Base-by-base conservation (phyloP, 2,797 vertebrate genomes). In the Pseudomugil tenellus region DNA sequence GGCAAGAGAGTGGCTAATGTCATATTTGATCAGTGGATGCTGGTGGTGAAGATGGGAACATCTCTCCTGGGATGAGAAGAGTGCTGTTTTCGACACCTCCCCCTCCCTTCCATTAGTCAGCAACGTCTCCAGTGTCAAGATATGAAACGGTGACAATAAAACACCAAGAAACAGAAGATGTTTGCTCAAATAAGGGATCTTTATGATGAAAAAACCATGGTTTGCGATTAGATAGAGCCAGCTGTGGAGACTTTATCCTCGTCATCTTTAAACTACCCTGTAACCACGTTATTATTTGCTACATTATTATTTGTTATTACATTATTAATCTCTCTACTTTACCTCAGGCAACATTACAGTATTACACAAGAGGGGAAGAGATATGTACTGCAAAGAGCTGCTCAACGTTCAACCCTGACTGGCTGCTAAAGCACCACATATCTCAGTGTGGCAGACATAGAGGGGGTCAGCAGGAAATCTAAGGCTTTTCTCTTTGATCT, bases 21-120 rank as follows among this genome's bases (percentile, higher is more conserved):
- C 94, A 92, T 85, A 86, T 87, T 85, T 78, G 48, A 91, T 93
- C 95, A 93, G 88, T 80, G 89, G 91, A 92, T 89, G 84, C 70
- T 80, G 89, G 87, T 84, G 87, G 83, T 51, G 86, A 52, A 83
- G 89, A 77, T 62, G 57, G 71, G 46, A 59, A 76, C 57, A 59
- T 26, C 60, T 67, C 74, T 84, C 77, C 52, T 58, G 86, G 83
- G 88, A 86, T 14, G 43, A 74, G 57, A 54, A 83, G 72, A 58
- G 65, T 29, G 67, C 63, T 63, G 73, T 84, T 84, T 83, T 90
- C 82, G 84, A 77, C 88, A 84, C 83, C 75, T 28, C 16, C 59
- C 48, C 39, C 60, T 76, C 43, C 65, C 73, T 59, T 64, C 48
- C 14, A 64, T 62, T 58, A 23, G 25, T 57, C 58, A 63, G 67